These are phyloP conservation scores for Odocoileus virginianus DNA, from an alignment of 2,113 vertebrate species.

Conservation along the genomic window DNA sequence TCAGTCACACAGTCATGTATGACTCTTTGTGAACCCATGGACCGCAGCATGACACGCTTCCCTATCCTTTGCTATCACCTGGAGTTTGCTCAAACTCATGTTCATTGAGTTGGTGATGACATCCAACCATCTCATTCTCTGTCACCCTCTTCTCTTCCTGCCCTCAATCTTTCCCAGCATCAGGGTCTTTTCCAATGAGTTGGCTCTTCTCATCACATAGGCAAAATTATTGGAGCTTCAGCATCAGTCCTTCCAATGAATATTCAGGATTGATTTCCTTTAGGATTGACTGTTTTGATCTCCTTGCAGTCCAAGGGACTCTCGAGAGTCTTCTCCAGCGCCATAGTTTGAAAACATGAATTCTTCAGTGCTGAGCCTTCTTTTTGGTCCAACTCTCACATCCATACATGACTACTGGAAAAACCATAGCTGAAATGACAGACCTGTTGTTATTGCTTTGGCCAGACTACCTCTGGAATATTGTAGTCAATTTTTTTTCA, in stretches of 20 bases:
- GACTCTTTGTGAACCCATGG: neutral
- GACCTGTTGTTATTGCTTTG: neutral
- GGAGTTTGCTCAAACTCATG: neutral
- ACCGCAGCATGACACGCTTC: neutral
- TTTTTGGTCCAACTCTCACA: neutral
- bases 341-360: neutral
- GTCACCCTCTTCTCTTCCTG: neutral
- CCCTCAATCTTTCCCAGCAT: neutral
- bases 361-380: neutral
- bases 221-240: neutral
- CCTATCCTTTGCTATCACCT: neutral
- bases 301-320: neutral
- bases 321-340: neutral
- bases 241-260: neutral
- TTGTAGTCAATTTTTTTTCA: neutral
- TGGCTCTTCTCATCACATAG: neutral
- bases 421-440: neutral
- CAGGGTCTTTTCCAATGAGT: neutral
- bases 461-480: neutral
- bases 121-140: neutral
- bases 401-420: neutral
- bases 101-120: neutral
- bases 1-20: neutral
- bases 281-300: neutral
- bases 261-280: neutral